Base-by-base conservation (phyloP, 2,888 invertebrate species). In the Hydriomena furcata region DNA sequence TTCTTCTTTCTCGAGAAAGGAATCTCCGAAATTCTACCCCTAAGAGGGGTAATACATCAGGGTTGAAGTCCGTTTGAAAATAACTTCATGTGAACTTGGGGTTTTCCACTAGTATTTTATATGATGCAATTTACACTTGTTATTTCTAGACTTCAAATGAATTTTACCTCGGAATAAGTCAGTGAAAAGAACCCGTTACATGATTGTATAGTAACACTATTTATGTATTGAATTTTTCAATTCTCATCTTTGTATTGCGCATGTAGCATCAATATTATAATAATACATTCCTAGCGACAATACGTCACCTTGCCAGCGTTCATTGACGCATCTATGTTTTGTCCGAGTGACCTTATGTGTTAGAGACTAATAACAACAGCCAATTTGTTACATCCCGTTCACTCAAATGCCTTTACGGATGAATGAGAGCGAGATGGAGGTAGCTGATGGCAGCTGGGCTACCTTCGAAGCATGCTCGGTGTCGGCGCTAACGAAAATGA, bases 241-340 rank as follows among this genome's bases (percentile, higher is more conserved):
- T 57, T 58, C 58, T 60, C 43, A 60, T 56, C 57, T 63, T 58
- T 54, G 30, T 50, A 60, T 67, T 71, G 65, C 68, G 71, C 66
- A 61, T 65, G 66, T 73, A 73, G 66, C 74, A 74, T 68, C 62
- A 64, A 59, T 79, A 82, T 76, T 79, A 82, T 75, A 81, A 79
- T 86, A 83, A 85, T 82, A 86, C 79, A 87, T 87, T 85, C 86
- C 81, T 84, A 83, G 76, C 69, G 77, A 82, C 86, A 86, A 83
- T 74, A 76, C 79, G 76, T 89, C 81, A 86, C 89, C 89, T 90
- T 89, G 89, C 82, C 68, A 77, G 87, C 85, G 89, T 86, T 80
- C 88, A 83, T 90, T 90, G 89, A 89, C 89, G 88, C 82, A 80
- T 83, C 80, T 82, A 80, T 80, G 87, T 85, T 88, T 87, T 86